Conservation (phyloP, 1,140 invertebrate genomes). For the Zaprionus vittiger region DNA sequence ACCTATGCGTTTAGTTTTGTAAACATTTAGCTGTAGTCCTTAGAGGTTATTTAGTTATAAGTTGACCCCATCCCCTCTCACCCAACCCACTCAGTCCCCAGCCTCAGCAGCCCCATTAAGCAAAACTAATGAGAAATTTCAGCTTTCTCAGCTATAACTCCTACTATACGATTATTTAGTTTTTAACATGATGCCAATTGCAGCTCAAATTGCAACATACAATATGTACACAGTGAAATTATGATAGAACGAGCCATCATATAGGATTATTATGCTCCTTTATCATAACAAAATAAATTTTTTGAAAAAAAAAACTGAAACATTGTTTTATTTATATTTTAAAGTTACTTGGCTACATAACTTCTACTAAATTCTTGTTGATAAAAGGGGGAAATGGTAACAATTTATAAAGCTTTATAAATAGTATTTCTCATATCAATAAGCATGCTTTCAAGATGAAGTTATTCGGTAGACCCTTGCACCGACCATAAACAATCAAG, state of each 20-base stretch:
- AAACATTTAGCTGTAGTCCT: slow-evolving; percentile 63
- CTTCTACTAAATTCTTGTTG: too few species aligned
- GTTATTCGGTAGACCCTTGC: neutral
- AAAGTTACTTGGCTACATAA: neutral
- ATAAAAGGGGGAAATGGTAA: too few species aligned
- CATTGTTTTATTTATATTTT: slow-evolving; percentile 11
- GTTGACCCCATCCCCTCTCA: slow-evolving; percentile 25
- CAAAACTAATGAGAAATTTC: slow-evolving; percentile 50
- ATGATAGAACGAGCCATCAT: slow-evolving; percentile 62
- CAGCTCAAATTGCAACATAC: slow-evolving; percentile 18
- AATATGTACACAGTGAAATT: slow-evolving; percentile 50
- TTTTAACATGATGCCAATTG: slow-evolving; percentile 51
- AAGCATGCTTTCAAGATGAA: neutral
- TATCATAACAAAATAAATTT: slow-evolving; percentile 71
- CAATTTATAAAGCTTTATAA: neutral
- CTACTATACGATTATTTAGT: slow-evolving; percentile 69
- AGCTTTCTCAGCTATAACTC: slow-evolving; percentile 41
- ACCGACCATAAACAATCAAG: neutral
- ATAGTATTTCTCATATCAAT: neutral
- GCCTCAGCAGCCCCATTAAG: slow-evolving; percentile 10
- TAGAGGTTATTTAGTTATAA: slow-evolving; percentile 80
- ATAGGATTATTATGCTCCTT: slow-evolving; percentile 61
- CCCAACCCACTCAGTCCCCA: slow-evolving; percentile 9
- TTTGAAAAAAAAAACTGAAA: slow-evolving; percentile 37
- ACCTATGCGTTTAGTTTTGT: slow-evolving; percentile 64